Evolutionary conservation across 2,113 vertebrate species (phyloP), one percentile per base, ranked within the genome.

Genomic region (Odocoileus virginianus): DNA sequence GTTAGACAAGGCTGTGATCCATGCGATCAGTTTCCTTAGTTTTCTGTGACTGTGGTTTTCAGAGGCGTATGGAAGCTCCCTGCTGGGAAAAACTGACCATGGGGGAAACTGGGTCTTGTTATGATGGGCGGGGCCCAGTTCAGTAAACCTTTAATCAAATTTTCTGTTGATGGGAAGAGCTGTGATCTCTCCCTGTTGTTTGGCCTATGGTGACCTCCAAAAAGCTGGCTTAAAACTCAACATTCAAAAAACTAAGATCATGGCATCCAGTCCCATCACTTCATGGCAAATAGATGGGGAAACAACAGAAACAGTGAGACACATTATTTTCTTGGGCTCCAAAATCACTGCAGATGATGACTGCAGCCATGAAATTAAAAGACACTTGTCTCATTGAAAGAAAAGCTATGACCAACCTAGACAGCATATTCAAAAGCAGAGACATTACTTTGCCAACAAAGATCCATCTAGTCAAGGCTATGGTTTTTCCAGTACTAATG

Each of bases 331-430:
- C 67, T 71, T 71, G n/a, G 67, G 67, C n/a, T 71, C n/a, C 67
- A 40, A 36, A 71, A 71, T 71, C 67, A 71, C 67, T 23, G n/a
- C 12, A 71, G n/a, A 40, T 12, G 5, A 36, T 71, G n/a, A 13
- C 19, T 23, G 5, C 19, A 71, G n/a, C 19, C 67, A 21, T 71
- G 67, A 40, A 71, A 71, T 71, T 71, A 71, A 40, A 40, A 71
- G 67, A 40, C 5, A 0, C 16, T 40, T 5, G 0, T 36, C 5
- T 71, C 19, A 5, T 71, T 71, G n/a, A 10, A 71, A 71, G 9
- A 40, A 71, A 71, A 36, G 9, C 19, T 71, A 40, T 40, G n/a
- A 71, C 67, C n/a, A 71, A 40, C 10, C 19, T 71, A 40, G 67
- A 71, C 19, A 0, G 10, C 1, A 0, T 21, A 23, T 71, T 71